Percentiles rank a stretch among this genome's conserved stretches.
These are phyloP conservation scores for Sipunculus nudus DNA, from an alignment of 2,888 invertebrate genomes.

Conservation along the genomic window DNA sequence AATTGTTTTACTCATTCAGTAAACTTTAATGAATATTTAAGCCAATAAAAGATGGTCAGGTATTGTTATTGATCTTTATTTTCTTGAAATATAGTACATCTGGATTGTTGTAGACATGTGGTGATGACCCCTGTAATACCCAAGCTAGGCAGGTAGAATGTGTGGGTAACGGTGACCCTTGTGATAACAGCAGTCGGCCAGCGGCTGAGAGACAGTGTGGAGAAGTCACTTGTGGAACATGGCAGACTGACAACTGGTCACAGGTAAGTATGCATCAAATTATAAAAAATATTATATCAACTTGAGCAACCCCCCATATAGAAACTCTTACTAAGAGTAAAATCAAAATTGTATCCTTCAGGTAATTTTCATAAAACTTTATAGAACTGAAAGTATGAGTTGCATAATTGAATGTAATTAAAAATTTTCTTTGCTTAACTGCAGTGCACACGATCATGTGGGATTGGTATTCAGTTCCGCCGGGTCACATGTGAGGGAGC, in stretches of 20 bases:
- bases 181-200: conserved; percentile 52
- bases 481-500: conserved; percentile 61
- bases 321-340: too few relatives aligned
- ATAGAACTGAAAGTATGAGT: too few relatives aligned
- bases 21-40: too few relatives aligned
- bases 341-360: too few relatives aligned
- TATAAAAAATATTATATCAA: too few relatives aligned
- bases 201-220: conserved; percentile 54
- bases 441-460: conserved; percentile 63
- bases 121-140: conserved; percentile 59
- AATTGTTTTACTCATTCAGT: too few relatives aligned
- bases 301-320: too few relatives aligned
- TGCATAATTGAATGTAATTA: background rate
- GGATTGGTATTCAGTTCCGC: conserved; percentile 63
- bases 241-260: conserved; percentile 62
- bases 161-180: conserved; percentile 47
- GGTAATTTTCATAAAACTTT: too few relatives aligned
- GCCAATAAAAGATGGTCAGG: too few relatives aligned
- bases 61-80: too few relatives aligned
- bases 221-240: conserved; percentile 60
- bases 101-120: conserved; percentile 47
- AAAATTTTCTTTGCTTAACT: conserved; percentile 11
- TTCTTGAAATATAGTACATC: too few relatives aligned
- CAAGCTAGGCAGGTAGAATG: conserved; percentile 54
- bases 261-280: conserved; percentile 49